phyloP scores from a whole-genome alignment of 2,888 invertebrate genomes.

The Tipula confusa region DNA sequence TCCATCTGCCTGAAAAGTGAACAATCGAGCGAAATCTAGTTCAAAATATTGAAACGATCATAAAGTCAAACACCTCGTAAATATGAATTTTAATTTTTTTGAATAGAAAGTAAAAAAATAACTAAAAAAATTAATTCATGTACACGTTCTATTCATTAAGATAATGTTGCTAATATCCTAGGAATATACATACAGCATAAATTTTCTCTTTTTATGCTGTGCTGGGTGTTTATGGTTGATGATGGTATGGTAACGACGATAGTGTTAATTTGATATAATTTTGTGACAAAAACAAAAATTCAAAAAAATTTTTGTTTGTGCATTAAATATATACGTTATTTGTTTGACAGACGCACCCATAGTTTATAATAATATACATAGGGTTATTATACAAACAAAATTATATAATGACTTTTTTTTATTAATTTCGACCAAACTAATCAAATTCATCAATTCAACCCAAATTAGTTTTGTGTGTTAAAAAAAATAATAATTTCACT shows the following conservation, averaged over 20 bases:
- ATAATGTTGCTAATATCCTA: background rate
- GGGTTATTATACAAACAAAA: background rate
- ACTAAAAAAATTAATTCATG: constrained; percentile 5
- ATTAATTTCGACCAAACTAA: background rate
- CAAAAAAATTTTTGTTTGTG: background rate
- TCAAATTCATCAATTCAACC: background rate
- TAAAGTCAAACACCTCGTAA: background rate
- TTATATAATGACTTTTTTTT: background rate
- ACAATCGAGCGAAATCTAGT: background rate
- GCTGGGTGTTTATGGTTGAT: background rate
- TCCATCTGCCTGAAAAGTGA: background rate
- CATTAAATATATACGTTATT: background rate
- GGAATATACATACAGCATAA: background rate
- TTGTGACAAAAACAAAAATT: background rate
- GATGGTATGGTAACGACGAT: background rate
- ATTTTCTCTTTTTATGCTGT: constrained; percentile 8
- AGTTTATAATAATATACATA: background rate
- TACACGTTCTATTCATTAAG: background rate
- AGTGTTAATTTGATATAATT: background rate
- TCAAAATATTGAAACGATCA: background rate
- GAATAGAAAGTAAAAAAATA: background rate
- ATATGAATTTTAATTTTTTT: background rate
- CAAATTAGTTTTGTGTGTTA: background rate
- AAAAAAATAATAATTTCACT: background rate
- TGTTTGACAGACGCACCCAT: background rate